Evolutionary conservation across 2,113 vertebrate species (phyloP), one percentile per base, ranked within the genome.

Genomic region (Campylomormyrus tamandua): DNA sequence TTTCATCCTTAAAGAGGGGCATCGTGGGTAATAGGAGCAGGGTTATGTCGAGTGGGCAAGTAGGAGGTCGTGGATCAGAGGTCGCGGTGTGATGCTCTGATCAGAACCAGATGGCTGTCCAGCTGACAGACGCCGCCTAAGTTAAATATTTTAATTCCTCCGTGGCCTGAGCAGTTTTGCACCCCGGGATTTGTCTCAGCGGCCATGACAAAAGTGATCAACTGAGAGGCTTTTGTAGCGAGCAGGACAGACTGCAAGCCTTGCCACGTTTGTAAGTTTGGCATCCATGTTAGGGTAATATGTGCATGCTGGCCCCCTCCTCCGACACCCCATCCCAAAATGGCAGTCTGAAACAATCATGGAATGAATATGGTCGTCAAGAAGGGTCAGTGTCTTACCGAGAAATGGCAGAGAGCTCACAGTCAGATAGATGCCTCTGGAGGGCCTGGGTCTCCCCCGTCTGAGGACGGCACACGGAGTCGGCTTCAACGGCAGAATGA

Each of bases 101-200:
- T n/a, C 13, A 31, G 85, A 45, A 45, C 87, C 87, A 62, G 87
- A 50, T 52, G 85, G 49, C 49, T 0, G 4, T 87, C 21, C 48
- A 35, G 85, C 85, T 87, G 85, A 52, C 85, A 49, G 45, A 87
- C 27, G 9, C 52, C 19, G 2, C 35, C 46, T 31, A 31, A 48
- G 85, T n/a, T 31, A 50, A 87, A 87, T 35, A 52, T 50, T 87
- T 53, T 52, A 49, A 87, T 87, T 87, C 83, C 49, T n/a, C 15
- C 48, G 10, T 85, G 83, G 83, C 15, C 45, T 84, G 45, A 46
- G 46, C 45, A n/a, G 46, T 42, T 42, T 46, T 85, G n/a, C 45
- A 49, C 3, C 3, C 46, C 1, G 3, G 83, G 83, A 85, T 49
- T 11, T n/a, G 46, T n/a, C 24, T 87, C n/a, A 31, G 49, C 9